Conservation (phyloP, 2,888 invertebrate species). For the Lacanobia oleracea region DNA sequence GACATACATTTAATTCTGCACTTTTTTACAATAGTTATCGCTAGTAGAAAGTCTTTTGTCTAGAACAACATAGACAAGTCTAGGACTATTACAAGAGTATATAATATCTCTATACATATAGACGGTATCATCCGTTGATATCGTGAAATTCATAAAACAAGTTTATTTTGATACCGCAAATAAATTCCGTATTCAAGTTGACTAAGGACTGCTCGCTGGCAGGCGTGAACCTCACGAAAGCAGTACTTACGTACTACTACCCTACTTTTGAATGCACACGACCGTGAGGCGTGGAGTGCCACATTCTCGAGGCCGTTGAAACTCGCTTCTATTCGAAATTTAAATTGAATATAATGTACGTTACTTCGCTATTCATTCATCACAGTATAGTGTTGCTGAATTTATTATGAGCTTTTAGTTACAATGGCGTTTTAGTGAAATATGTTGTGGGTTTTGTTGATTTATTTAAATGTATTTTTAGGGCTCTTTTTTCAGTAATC, state of each 20-base stretch:
- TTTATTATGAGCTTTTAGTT: conserved; percentile 28
- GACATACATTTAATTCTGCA: too few relatives aligned
- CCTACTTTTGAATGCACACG: conserved; percentile 50
- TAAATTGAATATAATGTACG: conserved; percentile 55
- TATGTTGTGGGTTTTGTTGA: neutral
- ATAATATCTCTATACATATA: too few relatives aligned
- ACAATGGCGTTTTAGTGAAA: neutral
- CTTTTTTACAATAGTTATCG: too few relatives aligned
- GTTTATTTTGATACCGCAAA: conserved; percentile 29
- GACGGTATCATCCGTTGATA: neutral
- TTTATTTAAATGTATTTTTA: neutral
- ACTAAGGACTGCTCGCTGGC: conserved; percentile 11
- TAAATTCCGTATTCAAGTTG: conserved; percentile 33
- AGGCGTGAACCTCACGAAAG: conserved; percentile 44
- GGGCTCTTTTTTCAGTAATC: too few relatives aligned
- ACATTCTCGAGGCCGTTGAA: conserved; percentile 32
- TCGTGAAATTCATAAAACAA: neutral
- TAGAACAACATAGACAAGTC: too few relatives aligned
- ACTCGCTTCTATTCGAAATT: conserved; percentile 41
- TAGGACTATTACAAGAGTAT: too few relatives aligned
- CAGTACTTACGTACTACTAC: conserved; percentile 47
- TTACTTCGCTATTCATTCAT: conserved; percentile 49
- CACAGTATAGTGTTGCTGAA: conserved; percentile 37
- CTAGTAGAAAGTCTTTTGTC: too few relatives aligned
- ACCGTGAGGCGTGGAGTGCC: conserved; percentile 39